Conservation (phyloP, 2,797 vertebrate genomes). For the Cynopterus sphinx region DNA sequence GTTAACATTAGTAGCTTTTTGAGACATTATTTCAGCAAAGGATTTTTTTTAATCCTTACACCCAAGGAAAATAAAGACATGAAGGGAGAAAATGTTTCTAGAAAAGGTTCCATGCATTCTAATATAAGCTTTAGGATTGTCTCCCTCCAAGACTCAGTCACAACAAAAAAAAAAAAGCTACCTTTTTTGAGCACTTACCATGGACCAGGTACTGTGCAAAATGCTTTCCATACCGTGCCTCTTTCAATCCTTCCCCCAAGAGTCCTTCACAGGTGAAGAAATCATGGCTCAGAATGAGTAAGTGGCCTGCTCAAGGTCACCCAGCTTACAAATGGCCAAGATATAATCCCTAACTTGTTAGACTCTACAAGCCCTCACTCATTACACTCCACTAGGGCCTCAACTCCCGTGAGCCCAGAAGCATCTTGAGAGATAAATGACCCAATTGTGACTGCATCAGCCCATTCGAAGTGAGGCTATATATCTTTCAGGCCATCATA, state of each 20-base stretch:
- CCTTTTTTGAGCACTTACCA: background rate
- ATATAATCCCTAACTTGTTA: background rate
- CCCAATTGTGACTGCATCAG: background rate
- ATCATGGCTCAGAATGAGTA: background rate
- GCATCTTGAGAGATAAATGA: background rate
- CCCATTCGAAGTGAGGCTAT: background rate
- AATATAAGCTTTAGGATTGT: background rate
- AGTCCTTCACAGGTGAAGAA: background rate
- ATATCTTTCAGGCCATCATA: background rate
- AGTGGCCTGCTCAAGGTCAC: background rate
- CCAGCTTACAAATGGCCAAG: background rate
- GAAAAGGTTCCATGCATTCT: background rate
- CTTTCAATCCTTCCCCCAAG: background rate
- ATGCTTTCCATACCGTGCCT: background rate
- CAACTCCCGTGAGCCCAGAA: background rate
- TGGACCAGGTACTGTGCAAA: background rate
- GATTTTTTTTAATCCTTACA: background rate
- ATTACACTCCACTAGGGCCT: background rate
- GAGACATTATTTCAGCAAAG: conserved; percentile 31
- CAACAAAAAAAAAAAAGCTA: background rate
- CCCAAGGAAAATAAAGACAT: background rate
- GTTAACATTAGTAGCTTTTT: conserved; percentile 15
- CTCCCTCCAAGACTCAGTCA: background rate
- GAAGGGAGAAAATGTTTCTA: background rate
- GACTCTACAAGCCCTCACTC: background rate